phyloP scores from a whole-genome alignment of 2,113 vertebrate species.

The Eolophus roseicapilla region DNA sequence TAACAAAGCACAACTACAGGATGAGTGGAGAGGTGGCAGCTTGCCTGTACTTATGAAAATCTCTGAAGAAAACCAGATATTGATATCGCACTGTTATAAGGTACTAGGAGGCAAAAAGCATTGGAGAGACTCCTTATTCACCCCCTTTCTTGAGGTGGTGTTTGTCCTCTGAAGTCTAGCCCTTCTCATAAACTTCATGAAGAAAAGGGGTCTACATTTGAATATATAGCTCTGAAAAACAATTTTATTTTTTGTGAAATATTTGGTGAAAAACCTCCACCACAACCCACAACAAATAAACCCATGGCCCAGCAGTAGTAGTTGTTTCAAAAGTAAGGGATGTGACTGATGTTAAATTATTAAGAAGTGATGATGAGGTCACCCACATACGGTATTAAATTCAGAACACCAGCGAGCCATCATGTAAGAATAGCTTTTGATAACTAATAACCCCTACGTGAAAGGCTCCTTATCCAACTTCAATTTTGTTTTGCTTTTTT shows the following conservation, averaged over 20 bases:
- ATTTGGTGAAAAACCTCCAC: background rate
- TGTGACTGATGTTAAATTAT: background rate
- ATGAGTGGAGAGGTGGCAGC: background rate
- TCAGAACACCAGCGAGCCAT: conserved; percentile 13
- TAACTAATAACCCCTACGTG: conserved; percentile 13
- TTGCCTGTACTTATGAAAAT: background rate
- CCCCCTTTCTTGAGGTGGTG: background rate
- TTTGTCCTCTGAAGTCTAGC: background rate
- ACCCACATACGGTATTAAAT: background rate
- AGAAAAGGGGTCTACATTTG: background rate
- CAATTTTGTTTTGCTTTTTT: conserved; percentile 34
- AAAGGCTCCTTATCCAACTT: conserved; percentile 37
- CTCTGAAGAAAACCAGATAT: background rate
- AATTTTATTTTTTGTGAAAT: background rate
- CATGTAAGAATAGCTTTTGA: conserved; percentile 54
- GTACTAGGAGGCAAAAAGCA: background rate
- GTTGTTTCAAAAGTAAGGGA: background rate
- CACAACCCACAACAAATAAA: background rate
- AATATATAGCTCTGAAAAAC: background rate
- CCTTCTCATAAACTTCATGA: background rate
- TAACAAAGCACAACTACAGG: background rate
- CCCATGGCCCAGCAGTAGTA: background rate
- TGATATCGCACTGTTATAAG: background rate
- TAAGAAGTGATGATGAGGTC: background rate
- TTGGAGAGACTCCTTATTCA: background rate